phyloP scores from a whole-genome alignment of 2,797 vertebrate genomes.

The Lagorchestes hirsutus region DNA sequence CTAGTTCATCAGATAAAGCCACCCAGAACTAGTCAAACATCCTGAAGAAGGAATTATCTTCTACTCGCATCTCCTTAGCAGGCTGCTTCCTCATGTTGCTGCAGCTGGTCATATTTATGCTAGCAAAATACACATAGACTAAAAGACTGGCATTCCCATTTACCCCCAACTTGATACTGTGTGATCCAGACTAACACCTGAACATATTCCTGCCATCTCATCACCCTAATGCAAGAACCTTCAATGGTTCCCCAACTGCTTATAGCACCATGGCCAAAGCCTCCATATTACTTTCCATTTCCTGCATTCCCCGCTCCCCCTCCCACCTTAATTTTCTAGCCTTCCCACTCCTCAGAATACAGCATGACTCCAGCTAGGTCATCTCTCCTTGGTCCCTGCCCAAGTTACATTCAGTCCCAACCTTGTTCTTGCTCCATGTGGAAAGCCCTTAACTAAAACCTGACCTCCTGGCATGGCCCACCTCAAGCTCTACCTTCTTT shows the following conservation, averaged over 20 bases:
- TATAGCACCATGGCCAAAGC: neutral
- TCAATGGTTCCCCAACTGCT: neutral
- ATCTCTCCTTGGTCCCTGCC: neutral
- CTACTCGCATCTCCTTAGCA: neutral
- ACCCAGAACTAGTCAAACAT: neutral
- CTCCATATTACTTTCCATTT: neutral
- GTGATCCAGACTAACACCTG: neutral
- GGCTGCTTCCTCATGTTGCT: neutral
- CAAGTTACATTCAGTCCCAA: neutral
- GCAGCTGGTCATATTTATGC: neutral
- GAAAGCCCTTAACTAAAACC: neutral
- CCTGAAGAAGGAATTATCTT: neutral
- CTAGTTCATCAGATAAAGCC: neutral
- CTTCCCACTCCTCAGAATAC: neutral
- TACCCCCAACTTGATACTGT: neutral
- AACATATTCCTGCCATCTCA: neutral
- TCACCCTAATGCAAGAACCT: neutral
- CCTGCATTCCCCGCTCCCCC: no score
- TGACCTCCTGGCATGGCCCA: neutral
- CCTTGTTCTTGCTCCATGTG: neutral
- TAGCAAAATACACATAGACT: neutral
- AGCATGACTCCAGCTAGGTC: neutral
- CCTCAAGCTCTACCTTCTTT: conserved; percentile 6
- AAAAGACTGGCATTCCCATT: neutral
- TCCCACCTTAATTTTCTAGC: neutral